Base-by-base conservation (phyloP, 2,797 vertebrate genomes). In the Valencia hispanica region DNA sequence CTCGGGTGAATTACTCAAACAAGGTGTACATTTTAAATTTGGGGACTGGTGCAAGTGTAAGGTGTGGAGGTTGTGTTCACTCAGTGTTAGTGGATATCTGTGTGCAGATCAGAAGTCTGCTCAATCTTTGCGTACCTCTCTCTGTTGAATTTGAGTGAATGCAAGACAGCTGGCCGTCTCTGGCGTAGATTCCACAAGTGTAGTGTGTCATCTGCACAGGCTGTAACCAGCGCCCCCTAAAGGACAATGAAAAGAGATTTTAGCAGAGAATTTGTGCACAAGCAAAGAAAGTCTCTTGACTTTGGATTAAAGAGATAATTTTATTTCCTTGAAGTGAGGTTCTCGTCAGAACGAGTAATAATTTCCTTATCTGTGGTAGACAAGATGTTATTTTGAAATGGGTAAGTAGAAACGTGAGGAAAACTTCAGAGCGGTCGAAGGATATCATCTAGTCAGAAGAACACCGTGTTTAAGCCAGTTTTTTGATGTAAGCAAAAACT, bases 141-240 rank as follows among this genome's bases (percentile, higher is more conserved):
- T 93, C 97, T 96, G 92, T 98, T 99, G 94, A 99, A 99, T 92
- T 98, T 99, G 83, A 99, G 96, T n/a, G 98, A 99, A 93, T 99
- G 98, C 72, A 99, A 96, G 89, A 99, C 89, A 43, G 97, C 98
- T 12, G 98, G 98, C 27, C 96, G 96, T 82, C 98, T 97, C 93
- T 99, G 98, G 78, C 98, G 96, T 72, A 99, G 95, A 86, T 98
- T 99, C 98, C 98, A 99, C 83, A 99, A 94, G 93, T 99, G 98
- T 86, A 99, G 96, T 0, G 97, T 97, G 91, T 99, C 97, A 68
- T 99, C 98, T 80, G 98, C 97, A 89, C 97, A 96, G 1, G 97
- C 97, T 86, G 97, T 97, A 88, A 99, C 97, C 94, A 99, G 94
- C 73, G 98, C 98, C 86, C 98, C 98, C 98, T 99, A 71, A 1